phyloP scores from a whole-genome alignment of 2,113 vertebrate genomes.

The Oenanthe oenanthe region DNA sequence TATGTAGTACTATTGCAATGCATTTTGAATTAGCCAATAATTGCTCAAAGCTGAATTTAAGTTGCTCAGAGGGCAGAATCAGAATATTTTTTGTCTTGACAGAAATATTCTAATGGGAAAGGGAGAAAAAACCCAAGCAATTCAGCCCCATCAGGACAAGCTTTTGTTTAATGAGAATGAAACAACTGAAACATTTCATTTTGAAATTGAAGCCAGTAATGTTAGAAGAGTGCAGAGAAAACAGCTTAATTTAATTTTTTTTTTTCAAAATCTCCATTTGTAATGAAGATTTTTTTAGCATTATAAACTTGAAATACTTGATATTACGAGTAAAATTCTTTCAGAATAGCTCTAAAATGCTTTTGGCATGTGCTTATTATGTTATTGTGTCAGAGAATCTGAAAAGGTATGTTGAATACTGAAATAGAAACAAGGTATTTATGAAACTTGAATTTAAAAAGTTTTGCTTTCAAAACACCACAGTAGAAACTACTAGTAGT shows the following conservation, averaged over 20 bases:
- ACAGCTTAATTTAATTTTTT: not conserved
- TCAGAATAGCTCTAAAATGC: not conserved
- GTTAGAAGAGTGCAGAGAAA: not conserved
- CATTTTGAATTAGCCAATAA: not conserved
- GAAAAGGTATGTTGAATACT: not conserved
- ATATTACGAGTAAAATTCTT: not conserved
- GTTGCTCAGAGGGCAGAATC: not conserved
- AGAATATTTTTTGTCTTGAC: not conserved
- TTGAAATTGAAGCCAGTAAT: not conserved
- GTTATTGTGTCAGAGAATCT: not conserved
- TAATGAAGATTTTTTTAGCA: not conserved
- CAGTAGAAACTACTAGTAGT: not conserved
- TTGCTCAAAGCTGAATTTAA: not conserved
- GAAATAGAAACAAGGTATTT: not conserved
- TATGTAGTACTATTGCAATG: not conserved
- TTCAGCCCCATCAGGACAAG: not conserved
- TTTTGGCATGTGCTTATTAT: not conserved
- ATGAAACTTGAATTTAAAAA: not conserved
- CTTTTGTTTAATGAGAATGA: not conserved
- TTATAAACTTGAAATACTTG: not conserved
- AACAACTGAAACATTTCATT: not conserved
- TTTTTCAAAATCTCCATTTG: not conserved
- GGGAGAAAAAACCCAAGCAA: not conserved
- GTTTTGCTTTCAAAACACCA: not conserved
- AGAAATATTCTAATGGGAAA: rapidly evolving